These are phyloP conservation scores for Pipra filicauda DNA, from an alignment of 2,113 vertebrate species.

Conservation along the genomic window DNA sequence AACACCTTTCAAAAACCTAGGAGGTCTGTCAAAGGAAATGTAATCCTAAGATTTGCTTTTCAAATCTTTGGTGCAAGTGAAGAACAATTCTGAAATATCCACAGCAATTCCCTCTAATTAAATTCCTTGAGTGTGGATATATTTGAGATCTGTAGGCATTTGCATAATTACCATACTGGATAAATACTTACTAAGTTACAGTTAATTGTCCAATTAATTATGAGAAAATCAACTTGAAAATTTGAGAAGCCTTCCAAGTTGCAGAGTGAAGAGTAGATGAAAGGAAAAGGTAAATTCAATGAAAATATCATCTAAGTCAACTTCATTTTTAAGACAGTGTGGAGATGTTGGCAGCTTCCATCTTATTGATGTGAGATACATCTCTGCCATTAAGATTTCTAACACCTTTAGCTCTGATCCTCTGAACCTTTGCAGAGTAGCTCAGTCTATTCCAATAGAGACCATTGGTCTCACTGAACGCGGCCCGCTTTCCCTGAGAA, in stretches of 20 bases:
- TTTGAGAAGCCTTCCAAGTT: background rate
- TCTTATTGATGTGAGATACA: background rate
- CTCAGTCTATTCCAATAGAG: background rate
- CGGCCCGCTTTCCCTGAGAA: background rate
- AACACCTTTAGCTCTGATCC: background rate
- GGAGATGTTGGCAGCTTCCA: background rate
- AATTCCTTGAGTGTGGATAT: background rate
- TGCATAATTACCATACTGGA: background rate
- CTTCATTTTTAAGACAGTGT: background rate
- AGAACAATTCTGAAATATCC: background rate
- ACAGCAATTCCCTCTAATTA: background rate
- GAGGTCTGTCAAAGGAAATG: background rate
- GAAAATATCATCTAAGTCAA: background rate
- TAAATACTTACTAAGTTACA: constrained; percentile 33
- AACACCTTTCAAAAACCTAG: background rate
- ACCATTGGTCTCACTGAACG: background rate
- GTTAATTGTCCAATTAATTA: constrained; percentile 35
- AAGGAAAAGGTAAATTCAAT: constrained; percentile 8
- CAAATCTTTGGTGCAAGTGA: background rate
- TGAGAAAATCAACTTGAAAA: constrained; percentile 3
- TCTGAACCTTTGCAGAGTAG: background rate
- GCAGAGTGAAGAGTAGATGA: background rate
- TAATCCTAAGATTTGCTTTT: background rate
- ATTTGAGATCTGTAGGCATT: background rate
- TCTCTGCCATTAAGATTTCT: background rate